phyloP scores from a whole-genome alignment of 2,888 invertebrate species.

The Cinara cedri region DNA sequence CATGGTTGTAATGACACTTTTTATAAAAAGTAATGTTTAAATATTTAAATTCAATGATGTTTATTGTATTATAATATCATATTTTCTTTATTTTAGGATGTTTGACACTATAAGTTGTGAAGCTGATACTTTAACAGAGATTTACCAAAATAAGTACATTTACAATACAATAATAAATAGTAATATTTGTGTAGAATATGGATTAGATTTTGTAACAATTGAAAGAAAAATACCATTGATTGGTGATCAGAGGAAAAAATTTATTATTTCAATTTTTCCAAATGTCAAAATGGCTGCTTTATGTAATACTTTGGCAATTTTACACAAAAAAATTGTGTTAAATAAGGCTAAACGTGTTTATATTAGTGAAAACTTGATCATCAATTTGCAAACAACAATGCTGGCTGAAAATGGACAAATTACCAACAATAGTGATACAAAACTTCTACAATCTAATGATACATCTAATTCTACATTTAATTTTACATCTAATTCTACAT shows the following conservation, averaged over 20 bases:
- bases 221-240: slow-evolving; percentile 26
- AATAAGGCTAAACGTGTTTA: slow-evolving; percentile 63
- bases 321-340: slow-evolving; percentile 71
- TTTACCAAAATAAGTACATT: slow-evolving; percentile 65
- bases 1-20: slow-evolving; percentile 75
- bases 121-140: slow-evolving; percentile 36
- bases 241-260: slow-evolving; percentile 21
- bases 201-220: slow-evolving; percentile 68
- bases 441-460: slow-evolving; percentile 26
- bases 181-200: slow-evolving; percentile 69
- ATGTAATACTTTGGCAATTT: slow-evolving; percentile 76
- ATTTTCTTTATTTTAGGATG: slow-evolving; percentile 24
- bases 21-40: slow-evolving; percentile 65
- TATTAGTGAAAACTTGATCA: slow-evolving; percentile 60
- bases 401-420: slow-evolving; percentile 18
- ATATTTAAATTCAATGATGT: slow-evolving; percentile 19
- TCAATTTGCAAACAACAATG: slow-evolving; percentile 38
- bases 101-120: slow-evolving; percentile 54
- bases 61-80: not conserved
- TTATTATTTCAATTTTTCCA: slow-evolving; percentile 51
- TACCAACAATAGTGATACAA: not conserved
- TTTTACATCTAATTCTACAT: slow-evolving; percentile 12
- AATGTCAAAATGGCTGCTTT: slow-evolving; percentile 75
- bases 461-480: slow-evolving; percentile 2
- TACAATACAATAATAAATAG: slow-evolving; percentile 70